Conservation (phyloP, 2,888 invertebrate genomes). For the Stegana nigrithorax region DNA sequence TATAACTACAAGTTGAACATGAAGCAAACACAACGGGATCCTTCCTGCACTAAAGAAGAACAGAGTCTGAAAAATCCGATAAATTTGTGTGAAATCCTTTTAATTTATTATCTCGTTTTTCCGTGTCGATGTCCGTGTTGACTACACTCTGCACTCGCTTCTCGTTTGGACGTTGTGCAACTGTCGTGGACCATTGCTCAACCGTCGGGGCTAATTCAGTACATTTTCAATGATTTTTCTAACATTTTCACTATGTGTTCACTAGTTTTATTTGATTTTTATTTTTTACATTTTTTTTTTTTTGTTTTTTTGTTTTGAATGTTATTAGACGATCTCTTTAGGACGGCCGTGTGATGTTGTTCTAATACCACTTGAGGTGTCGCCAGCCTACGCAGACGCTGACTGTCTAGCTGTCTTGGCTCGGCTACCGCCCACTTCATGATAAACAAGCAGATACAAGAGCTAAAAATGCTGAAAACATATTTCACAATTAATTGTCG, state of each 20-base stretch:
- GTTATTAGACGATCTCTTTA: too few relatives aligned
- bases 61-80: too few relatives aligned
- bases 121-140: too few relatives aligned
- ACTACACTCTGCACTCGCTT: neutral
- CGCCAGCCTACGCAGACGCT: constrained; percentile 30
- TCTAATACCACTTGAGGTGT: too few relatives aligned
- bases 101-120: constrained; percentile 25
- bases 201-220: neutral
- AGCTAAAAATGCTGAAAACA: constrained; percentile 58
- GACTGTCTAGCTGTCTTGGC: constrained; percentile 24
- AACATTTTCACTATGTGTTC: too few relatives aligned
- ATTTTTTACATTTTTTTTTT: neutral
- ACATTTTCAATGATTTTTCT: neutral
- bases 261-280: too few relatives aligned
- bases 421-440: constrained; percentile 44
- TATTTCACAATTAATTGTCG: constrained; percentile 56
- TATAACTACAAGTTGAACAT: constrained; percentile 15
- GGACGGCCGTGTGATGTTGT: too few relatives aligned
- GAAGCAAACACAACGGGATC: neutral
- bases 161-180: neutral
- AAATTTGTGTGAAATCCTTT: constrained; percentile 20
- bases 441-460: constrained; percentile 55
- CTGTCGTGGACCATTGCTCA: too few relatives aligned
- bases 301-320: neutral
- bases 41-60: too few relatives aligned